These are phyloP conservation scores for Prionailurus bengalensis DNA, from an alignment of 2,113 vertebrate genomes.

Conservation along the genomic window DNA sequence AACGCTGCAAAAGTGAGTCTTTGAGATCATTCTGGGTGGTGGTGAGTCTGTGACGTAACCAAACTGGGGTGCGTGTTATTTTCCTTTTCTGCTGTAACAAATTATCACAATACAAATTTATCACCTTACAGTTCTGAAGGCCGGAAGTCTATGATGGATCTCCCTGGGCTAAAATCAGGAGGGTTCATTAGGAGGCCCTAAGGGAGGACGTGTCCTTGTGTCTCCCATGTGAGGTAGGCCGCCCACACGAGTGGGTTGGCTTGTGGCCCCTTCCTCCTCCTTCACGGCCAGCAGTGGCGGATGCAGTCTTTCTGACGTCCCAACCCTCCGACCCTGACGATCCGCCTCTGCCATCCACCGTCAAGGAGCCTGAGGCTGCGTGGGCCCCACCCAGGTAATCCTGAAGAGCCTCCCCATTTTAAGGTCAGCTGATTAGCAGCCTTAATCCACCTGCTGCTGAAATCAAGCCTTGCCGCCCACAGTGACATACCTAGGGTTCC, in stretches of 20 bases:
- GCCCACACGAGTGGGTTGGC: background rate
- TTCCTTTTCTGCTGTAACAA: background rate
- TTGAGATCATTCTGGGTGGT: background rate
- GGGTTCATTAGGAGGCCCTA: too few relatives aligned
- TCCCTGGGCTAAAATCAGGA: background rate
- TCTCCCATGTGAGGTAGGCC: background rate
- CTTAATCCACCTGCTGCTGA: background rate
- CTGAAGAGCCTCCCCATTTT: background rate
- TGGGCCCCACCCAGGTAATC: background rate
- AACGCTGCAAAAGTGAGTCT: background rate
- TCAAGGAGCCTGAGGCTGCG: background rate
- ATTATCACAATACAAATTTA: background rate
- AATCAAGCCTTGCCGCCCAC: background rate
- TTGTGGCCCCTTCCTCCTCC: background rate
- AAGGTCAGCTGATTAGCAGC: background rate
- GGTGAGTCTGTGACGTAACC: background rate
- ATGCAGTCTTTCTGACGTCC: background rate
- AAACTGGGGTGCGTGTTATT: background rate
- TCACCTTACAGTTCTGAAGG: background rate
- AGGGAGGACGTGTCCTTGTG: background rate
- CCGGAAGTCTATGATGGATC: background rate
- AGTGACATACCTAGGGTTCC: background rate
- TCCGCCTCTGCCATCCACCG: background rate
- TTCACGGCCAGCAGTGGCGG: background rate
- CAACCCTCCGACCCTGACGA: background rate